Percentiles rank a stretch among this genome's conserved stretches.
phyloP scores from a whole-genome alignment of 2,113 vertebrate species.

The Antechinus stuartii region DNA sequence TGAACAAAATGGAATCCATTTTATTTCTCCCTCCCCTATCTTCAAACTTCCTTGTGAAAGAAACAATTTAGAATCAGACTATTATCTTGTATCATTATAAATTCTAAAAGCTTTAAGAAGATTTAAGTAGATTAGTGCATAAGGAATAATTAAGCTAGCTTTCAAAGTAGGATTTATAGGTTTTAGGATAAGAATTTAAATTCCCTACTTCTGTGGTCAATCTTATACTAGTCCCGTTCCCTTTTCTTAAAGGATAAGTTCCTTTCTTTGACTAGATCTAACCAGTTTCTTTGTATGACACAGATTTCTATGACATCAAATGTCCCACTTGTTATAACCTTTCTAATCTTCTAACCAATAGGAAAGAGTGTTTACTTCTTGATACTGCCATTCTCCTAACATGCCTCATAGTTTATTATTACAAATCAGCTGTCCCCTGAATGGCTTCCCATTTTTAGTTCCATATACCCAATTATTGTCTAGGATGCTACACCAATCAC shows the following conservation, averaged over 20 bases:
- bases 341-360: not conserved
- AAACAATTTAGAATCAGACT: not conserved
- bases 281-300: not conserved
- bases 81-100: not conserved
- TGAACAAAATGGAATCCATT: not conserved
- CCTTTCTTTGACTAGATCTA: not conserved
- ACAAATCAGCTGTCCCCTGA: not conserved
- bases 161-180: not conserved
- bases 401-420: not conserved
- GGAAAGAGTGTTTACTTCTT: not conserved
- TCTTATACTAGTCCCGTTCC: not conserved
- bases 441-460: not conserved
- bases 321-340: not conserved
- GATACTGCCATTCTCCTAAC: not conserved
- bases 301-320: not conserved
- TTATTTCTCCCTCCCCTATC: not conserved
- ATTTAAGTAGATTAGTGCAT: not conserved
- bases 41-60: not conserved
- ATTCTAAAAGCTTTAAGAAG: not conserved
- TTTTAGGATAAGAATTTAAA: not conserved
- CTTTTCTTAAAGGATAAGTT: not conserved
- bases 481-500: not conserved
- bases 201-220: not conserved
- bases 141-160: not conserved
- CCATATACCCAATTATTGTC: not conserved